Evolutionary conservation across 2,797 vertebrate genomes (phyloP).

Genomic region (Gorsachius magnificus): DNA sequence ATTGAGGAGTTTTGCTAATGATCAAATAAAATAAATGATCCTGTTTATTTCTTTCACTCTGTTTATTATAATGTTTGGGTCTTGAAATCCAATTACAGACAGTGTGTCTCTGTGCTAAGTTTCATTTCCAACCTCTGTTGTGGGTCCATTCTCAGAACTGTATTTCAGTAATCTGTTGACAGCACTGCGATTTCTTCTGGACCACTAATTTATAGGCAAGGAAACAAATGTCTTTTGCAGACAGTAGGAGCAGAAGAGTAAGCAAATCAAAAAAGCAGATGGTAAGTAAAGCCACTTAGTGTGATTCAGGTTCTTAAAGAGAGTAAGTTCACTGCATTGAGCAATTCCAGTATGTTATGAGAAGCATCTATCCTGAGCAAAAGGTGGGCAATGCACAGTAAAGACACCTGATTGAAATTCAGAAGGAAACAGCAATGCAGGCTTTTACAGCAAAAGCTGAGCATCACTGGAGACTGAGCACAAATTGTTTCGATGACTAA

Average conservation of each 20-base stretch:
- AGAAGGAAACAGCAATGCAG: slow-evolving; percentile 25
- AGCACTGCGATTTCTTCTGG: slow-evolving; percentile 20
- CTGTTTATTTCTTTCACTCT: slow-evolving; percentile 16
- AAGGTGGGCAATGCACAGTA: background rate
- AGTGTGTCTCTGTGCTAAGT: background rate
- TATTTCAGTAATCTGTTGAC: slow-evolving; percentile 47
- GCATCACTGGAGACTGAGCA: background rate
- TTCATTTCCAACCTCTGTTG: slow-evolving; percentile 36
- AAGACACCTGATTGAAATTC: slow-evolving; percentile 47
- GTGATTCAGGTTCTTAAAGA: slow-evolving; percentile 41
- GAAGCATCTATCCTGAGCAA: slow-evolving; percentile 31
- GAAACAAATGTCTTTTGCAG: slow-evolving; percentile 52
- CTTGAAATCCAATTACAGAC: slow-evolving; percentile 22
- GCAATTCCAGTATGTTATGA: background rate
- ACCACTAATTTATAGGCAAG: slow-evolving; percentile 24
- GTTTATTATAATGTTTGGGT: slow-evolving; percentile 4
- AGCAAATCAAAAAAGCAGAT: slow-evolving; percentile 57
- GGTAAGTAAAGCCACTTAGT: slow-evolving; percentile 23
- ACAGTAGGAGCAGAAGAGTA: background rate
- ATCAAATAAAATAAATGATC: background rate
- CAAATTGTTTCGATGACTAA: background rate
- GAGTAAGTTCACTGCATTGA: slow-evolving; percentile 2
- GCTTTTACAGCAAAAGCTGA: background rate
- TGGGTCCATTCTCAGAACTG: background rate
- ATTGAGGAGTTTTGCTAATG: slow-evolving; percentile 7